A percentile compares a stretch with the other conserved stretches of the same genome.
Conservation (phyloP, 2,797 vertebrate species). For the Sciaenops ocellatus region DNA sequence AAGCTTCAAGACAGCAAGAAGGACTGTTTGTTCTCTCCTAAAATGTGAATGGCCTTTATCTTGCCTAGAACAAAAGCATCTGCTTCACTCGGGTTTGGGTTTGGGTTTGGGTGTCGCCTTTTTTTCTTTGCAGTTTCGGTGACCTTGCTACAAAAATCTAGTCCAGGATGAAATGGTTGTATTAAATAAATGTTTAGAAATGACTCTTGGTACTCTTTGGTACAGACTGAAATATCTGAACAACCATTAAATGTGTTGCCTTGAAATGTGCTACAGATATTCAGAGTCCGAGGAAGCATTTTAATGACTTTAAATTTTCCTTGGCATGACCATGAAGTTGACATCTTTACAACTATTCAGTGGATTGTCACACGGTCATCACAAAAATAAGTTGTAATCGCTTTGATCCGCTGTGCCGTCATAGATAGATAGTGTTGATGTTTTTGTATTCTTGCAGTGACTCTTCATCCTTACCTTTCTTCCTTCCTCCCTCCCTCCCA, state of each 20-base stretch:
- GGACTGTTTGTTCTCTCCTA: not conserved
- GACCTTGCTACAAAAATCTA: not conserved
- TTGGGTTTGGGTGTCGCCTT: not conserved
- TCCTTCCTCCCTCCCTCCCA: constrained; percentile 35
- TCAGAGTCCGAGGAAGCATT: not conserved
- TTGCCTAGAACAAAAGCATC: not conserved
- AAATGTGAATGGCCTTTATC: not conserved
- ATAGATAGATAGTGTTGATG: not conserved
- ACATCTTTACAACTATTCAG: not conserved
- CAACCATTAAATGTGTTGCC: not conserved
- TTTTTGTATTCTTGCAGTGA: not conserved
- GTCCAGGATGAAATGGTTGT: not conserved
- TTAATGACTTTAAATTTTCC: not conserved
- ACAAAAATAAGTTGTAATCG: not conserved
- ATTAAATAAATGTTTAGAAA: not conserved
- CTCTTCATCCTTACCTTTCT: not conserved
- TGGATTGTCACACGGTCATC: not conserved
- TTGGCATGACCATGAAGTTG: too few relatives aligned
- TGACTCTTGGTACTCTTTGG: not conserved
- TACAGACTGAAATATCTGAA: not conserved
- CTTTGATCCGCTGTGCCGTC: not conserved
- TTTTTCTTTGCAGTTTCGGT: not conserved
- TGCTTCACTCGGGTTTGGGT: not conserved
- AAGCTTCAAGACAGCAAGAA: not conserved
- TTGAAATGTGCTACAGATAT: not conserved